These are phyloP conservation scores for Deilephila elpenor DNA, from an alignment of 2,888 invertebrate species.

Conservation along the genomic window DNA sequence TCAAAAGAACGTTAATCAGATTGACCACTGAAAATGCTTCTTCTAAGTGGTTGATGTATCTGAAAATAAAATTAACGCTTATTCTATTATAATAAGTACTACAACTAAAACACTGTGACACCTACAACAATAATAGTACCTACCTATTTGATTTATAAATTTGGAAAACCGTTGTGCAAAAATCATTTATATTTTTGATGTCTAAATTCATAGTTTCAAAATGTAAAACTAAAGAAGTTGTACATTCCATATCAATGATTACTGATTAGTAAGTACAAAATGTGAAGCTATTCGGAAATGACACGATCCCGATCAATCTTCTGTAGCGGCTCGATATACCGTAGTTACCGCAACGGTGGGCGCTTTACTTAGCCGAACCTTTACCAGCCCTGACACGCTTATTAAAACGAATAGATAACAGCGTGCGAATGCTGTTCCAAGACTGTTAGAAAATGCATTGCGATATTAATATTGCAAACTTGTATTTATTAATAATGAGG, in stretches of 20 bases:
- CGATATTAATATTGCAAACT: neutral
- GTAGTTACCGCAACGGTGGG: neutral
- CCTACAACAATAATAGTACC: too few species aligned
- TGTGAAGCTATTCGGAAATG: neutral
- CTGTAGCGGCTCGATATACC: neutral
- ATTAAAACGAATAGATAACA: neutral
- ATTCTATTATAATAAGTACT: too few species aligned
- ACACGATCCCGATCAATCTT: neutral
- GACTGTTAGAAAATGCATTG: neutral
- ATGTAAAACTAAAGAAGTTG: neutral
- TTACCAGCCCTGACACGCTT: neutral
- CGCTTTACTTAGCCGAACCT: neutral
- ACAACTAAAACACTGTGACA: too few species aligned
- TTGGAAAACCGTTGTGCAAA: too few species aligned
- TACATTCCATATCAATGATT: neutral
- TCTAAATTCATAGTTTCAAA: neutral
- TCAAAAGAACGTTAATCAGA: slow-evolving; percentile 68
- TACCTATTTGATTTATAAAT: too few species aligned
- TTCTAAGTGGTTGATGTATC: slow-evolving; percentile 69
- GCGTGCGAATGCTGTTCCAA: neutral
- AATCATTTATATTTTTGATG: neutral
- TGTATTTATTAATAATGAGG: neutral
- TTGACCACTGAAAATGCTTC: slow-evolving; percentile 68
- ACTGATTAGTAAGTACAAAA: neutral
- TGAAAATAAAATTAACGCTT: slow-evolving; percentile 43